Evolutionary conservation across 1,140 invertebrate species (phyloP), one percentile per base, ranked within the genome.

Genomic region (Apis cerana): DNA sequence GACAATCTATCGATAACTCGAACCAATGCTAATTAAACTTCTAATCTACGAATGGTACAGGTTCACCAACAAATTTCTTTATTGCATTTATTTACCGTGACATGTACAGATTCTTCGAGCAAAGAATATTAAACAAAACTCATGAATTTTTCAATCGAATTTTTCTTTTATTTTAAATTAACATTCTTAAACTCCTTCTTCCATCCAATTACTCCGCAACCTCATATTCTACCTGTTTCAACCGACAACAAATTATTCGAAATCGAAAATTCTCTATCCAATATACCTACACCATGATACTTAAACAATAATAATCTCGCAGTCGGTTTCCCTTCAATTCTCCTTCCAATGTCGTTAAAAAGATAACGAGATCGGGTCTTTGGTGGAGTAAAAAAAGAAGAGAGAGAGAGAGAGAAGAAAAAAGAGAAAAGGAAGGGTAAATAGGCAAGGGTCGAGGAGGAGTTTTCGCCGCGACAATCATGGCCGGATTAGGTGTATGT

Each of bases 401-500:
- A 65, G n/a, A 33, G 27, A 43, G 11, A 27, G 15, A 48, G 17
- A 19, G 21, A 76, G 71, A 84, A 82, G 86, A 78, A 83, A 71
- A 80, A 48, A 56, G n/a, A n/a, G 56, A 19, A 56, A 17, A 33
- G 27, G 8, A 33, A 27, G 21, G 48, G 13, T 33, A 43, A 43
- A 43, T 43, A 43, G 33, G 61, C 59, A 82, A 58, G 75, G 87
- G 86, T 79, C 85, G 82, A 89, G 83, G 75, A 80, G 85, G 68
- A 89, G 75, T 83, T 85, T 83, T 87, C 69, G 89, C 68, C 82
- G 87, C 85, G 84, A 89, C 91, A 93, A 93, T 93, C 92, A 93
- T 92, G 87, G 88, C 58, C 80, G 92, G 92, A 93, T 93, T 93
- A 93, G 85, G 84, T 80, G 79, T 85, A 88, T 90, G 91, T 91